Base-by-base conservation (phyloP, 2,888 invertebrate species). In the Leptopilina myrica region DNA sequence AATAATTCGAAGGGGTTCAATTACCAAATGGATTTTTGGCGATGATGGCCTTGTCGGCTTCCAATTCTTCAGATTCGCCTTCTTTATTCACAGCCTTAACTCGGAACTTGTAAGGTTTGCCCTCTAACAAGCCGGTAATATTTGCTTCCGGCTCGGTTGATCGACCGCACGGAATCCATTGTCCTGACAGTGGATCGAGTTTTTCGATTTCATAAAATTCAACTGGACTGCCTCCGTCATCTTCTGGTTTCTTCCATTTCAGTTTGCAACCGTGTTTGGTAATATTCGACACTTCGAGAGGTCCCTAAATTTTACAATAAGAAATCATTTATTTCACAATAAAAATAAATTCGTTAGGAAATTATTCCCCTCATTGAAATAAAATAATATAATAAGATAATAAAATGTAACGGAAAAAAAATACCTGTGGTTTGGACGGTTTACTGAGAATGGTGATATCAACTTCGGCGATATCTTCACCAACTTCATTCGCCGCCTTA, bases 11-110 rank as follows among this genome's bases (percentile, higher is more conserved):
- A 6, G 49, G 1, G 4, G 3, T 49, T 12, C 12, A 40, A 33
- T n/a, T 15, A 96, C 96, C 98, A 92, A 97, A 99, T 83, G 99
- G 99, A 96, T 99, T 99, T 93, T 99, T 99, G 79, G 99, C 99
- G 87, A 98, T 95, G 84, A 98, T 98, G 11, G 98, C 95, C 88
- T 97, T 96, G 83, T 98, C 98, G 0, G 98, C 96, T 92, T 98
- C 98, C 79, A 99, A 93, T 80, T 98, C 98, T 91, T 99, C 99
- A 0, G 99, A 98, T 92, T 98, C 98, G 15, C 99, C 99, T 92
- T 99, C 98, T 91, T 98, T 97, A 92, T 99, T 99, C 77, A 99
- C 98, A 26, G 99, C 99, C 88, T 97, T 96, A 0, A 99, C 99
- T 73, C 99, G 95, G 95, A 99, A 99, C 93, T 99, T 98, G 93